Conservation (phyloP, 2,888 invertebrate species). For the Lingula anatina region DNA sequence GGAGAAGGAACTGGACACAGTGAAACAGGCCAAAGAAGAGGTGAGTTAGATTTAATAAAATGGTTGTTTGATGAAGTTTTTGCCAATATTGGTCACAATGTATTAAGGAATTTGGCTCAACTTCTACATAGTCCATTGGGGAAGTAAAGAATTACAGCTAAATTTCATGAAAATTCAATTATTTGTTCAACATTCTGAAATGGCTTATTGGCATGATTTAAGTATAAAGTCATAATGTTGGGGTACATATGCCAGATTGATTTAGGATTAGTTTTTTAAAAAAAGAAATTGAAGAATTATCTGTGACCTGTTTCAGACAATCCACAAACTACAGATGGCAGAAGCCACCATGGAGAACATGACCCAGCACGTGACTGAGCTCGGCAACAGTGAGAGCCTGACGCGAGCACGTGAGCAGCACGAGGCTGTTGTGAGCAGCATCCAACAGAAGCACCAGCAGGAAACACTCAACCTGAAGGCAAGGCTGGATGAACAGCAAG, state of each 20-base stretch:
- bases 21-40: conserved; percentile 37
- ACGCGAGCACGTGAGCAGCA: conserved; percentile 42
- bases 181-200: too few species aligned
- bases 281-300: conserved; percentile 1
- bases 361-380: conserved; percentile 40
- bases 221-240: too few species aligned
- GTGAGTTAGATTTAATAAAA: too few species aligned
- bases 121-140: too few species aligned
- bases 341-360: conserved; percentile 48
- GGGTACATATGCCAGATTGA: too few species aligned
- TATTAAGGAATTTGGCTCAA: too few species aligned
- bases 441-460: conserved; percentile 39
- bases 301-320: conserved; percentile 19
- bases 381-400: conserved; percentile 38
- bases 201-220: too few species aligned
- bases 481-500: conserved; percentile 26
- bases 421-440: conserved; percentile 31
- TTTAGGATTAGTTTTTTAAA: too few species aligned
- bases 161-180: too few species aligned
- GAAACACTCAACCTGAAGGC: conserved; percentile 35
- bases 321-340: conserved; percentile 37
- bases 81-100: too few species aligned
- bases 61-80: too few species aligned
- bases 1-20: conserved; percentile 30
- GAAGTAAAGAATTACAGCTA: too few species aligned